These are phyloP conservation scores for Endotricha flammealis DNA, from an alignment of 2,888 invertebrate genomes.

Conservation along the genomic window DNA sequence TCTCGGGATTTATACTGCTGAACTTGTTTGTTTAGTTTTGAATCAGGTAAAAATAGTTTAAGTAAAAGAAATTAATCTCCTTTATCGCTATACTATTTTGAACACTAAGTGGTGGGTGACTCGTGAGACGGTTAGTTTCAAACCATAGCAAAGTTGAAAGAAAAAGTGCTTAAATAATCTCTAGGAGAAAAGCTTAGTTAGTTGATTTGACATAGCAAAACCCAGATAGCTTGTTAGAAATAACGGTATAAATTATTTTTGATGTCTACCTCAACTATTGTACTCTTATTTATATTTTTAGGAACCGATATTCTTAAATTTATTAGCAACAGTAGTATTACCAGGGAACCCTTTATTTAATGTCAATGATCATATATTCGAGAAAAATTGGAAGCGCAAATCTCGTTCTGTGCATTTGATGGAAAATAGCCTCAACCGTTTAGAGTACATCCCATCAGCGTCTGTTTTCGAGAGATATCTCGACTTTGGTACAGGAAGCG, in stretches of 20 bases:
- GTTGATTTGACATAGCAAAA: no score
- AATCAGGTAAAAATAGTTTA: conserved; percentile 71
- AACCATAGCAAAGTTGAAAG: no score
- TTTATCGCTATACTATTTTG: background rate
- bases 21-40: conserved; percentile 62
- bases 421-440: conserved; percentile 61
- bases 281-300: conserved; percentile 35
- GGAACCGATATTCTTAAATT: conserved; percentile 59
- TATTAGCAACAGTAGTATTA: conserved; percentile 49
- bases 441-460: conserved; percentile 55
- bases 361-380: conserved; percentile 49
- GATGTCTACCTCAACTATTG: no score
- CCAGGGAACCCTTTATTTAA: conserved; percentile 48
- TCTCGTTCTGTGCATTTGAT: conserved; percentile 51
- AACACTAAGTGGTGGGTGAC: no score
- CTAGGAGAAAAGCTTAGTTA: no score
- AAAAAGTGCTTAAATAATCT: no score
- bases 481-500: conserved; percentile 62
- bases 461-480: conserved; percentile 61
- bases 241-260: no score
- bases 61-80: no score
- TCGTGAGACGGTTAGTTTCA: no score
- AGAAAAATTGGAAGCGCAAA: conserved; percentile 46
- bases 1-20: conserved; percentile 58
- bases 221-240: no score